phyloP scores from a whole-genome alignment of 2,888 invertebrate species.

The Drosophila austrosaltans region DNA sequence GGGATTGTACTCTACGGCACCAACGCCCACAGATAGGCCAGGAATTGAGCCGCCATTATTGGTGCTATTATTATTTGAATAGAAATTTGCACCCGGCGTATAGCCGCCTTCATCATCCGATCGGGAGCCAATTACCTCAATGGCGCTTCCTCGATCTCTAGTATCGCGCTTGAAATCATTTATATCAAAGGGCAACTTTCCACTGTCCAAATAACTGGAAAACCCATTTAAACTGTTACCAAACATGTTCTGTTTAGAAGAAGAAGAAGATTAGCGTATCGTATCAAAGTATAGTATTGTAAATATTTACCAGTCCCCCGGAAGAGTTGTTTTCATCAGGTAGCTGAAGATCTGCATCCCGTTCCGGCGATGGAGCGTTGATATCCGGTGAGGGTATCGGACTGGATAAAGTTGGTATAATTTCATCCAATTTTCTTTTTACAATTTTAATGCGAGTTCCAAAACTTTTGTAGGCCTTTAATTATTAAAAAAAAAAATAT shows the following conservation, averaged over 20 bases:
- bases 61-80: conserved; percentile 80
- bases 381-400: conserved; percentile 86
- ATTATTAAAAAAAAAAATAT: not conserved
- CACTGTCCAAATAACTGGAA: conserved; percentile 86
- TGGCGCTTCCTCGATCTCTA: conserved; percentile 78
- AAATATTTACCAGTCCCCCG: conserved; percentile 64
- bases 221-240: conserved; percentile 85
- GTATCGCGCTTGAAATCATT: conserved; percentile 83
- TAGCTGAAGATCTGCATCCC: conserved; percentile 91
- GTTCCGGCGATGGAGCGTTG: conserved; percentile 90
- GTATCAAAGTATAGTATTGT: not conserved
- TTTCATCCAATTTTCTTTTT: conserved; percentile 93
- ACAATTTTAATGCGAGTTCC: conserved; percentile 93
- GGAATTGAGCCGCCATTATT: conserved; percentile 45
- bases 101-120: conserved; percentile 84
- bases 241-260: conserved; percentile 73
- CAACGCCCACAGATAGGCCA: conserved; percentile 46
- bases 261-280: not conserved
- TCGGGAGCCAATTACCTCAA: conserved; percentile 86
- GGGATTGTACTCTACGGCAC: conserved; percentile 56
- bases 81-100: conserved; percentile 84
- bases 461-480: conserved; percentile 96
- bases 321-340: conserved; percentile 85
- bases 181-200: conserved; percentile 86
- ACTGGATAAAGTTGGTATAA: conserved; percentile 88